Evolutionary conservation across 1,140 invertebrate species (phyloP).

Genomic region (Meloidogyne exigua): DNA sequence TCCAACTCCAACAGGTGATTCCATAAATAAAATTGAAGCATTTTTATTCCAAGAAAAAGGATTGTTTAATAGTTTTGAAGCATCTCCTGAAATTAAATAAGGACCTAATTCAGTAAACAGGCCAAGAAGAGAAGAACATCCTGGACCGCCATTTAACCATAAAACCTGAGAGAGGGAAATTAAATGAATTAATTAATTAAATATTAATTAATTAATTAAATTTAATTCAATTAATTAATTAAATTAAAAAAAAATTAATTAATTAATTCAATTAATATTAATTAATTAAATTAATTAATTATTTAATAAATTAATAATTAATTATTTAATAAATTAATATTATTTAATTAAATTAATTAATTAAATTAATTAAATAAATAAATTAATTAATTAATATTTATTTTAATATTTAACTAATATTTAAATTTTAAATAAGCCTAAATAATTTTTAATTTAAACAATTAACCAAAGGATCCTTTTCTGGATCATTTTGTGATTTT

Average conservation of each 20-base stretch:
- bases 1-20: slow-evolving; percentile 48
- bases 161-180: slow-evolving; percentile 61
- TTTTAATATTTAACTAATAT: too few relatives aligned
- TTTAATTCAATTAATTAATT: too few relatives aligned
- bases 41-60: slow-evolving; percentile 61
- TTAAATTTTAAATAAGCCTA: too few relatives aligned
- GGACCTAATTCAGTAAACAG: slow-evolving; percentile 68
- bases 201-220: too few relatives aligned
- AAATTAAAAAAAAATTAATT: too few relatives aligned
- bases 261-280: too few relatives aligned
- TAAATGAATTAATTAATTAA: background rate
- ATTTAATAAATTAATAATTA: too few relatives aligned
- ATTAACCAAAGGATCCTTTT: slow-evolving; percentile 65
- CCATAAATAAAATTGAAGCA: slow-evolving; percentile 50
- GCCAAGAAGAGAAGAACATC: slow-evolving; percentile 67
- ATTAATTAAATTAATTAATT: background rate
- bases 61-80: slow-evolving; percentile 62
- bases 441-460: background rate
- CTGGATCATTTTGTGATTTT: slow-evolving; percentile 66
- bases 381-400: too few relatives aligned
- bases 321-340: too few relatives aligned
- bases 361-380: too few relatives aligned
- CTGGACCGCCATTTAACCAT: slow-evolving; percentile 70
- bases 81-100: slow-evolving; percentile 64
- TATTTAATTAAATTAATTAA: background rate